These are phyloP conservation scores for Troides aeacus DNA, from an alignment of 2,888 invertebrate genomes.

Conservation along the genomic window DNA sequence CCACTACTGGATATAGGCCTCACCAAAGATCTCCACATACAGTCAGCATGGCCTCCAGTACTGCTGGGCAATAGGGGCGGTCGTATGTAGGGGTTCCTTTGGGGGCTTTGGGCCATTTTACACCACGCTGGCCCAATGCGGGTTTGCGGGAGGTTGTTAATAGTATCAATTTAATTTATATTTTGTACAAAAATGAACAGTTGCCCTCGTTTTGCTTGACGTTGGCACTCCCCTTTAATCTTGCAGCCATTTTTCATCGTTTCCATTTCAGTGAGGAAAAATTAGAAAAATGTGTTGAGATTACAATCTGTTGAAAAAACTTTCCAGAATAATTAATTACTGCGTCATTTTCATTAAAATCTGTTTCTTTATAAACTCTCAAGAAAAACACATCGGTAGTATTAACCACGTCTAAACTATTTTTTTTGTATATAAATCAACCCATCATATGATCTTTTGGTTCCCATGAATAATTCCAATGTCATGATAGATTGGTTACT, in stretches of 20 bases:
- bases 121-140: too few species aligned
- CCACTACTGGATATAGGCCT: too few species aligned
- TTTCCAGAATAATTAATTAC: conserved; percentile 28
- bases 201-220: conserved; percentile 14
- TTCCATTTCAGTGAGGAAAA: conserved; percentile 29
- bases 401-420: background rate
- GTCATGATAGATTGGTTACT: too few species aligned
- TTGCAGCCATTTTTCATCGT: conserved; percentile 29
- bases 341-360: conserved; percentile 13
- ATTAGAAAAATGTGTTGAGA: conserved; percentile 30
- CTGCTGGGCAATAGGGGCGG: too few species aligned
- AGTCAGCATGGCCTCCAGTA: too few species aligned
- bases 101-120: too few species aligned
- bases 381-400: background rate
- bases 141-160: background rate
- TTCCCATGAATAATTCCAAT: too few species aligned
- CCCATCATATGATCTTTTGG: too few species aligned
- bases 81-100: too few species aligned
- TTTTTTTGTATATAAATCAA: too few species aligned
- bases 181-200: conserved; percentile 12
- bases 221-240: conserved; percentile 27
- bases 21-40: too few species aligned
- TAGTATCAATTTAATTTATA: background rate
- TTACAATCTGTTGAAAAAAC: conserved; percentile 27
- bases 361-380: background rate